Conservation (phyloP, 2,888 invertebrate species). For the Coelopa pilipes region DNA sequence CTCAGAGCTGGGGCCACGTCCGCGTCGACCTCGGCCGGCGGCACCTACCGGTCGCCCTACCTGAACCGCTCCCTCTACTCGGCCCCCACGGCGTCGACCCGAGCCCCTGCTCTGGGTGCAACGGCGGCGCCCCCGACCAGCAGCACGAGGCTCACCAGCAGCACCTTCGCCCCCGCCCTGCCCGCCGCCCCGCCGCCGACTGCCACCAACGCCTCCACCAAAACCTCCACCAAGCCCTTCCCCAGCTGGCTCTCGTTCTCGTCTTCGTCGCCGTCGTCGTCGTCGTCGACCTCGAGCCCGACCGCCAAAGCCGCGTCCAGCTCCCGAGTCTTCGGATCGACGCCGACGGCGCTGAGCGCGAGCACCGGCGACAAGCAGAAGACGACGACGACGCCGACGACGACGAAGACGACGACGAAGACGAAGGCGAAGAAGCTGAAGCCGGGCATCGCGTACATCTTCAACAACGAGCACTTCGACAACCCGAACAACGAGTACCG, state of each 20-base stretch:
- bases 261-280: neutral
- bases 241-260: neutral
- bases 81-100: slow-evolving; percentile 32
- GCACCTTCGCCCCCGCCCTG: neutral
- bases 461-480: slow-evolving; percentile 62
- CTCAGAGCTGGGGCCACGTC: slow-evolving; percentile 17
- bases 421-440: slow-evolving; percentile 46
- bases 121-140: slow-evolving; percentile 22
- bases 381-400: too few relatives aligned
- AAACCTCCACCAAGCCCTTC: too few relatives aligned
- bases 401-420: neutral
- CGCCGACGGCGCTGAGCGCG: neutral
- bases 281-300: neutral
- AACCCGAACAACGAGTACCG: slow-evolving; percentile 54
- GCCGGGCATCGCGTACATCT: slow-evolving; percentile 60
- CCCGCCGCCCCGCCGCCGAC: neutral
- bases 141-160: neutral
- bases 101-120: slow-evolving; percentile 14
- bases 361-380: too few relatives aligned
- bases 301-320: neutral
- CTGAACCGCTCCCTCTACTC: slow-evolving; percentile 38
- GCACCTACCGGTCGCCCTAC: slow-evolving; percentile 34
- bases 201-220: neutral
- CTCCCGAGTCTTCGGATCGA: neutral
- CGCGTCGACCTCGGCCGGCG: neutral